Base-by-base conservation (phyloP, 1,140 invertebrate genomes). In the Drosophila novamexicana region DNA sequence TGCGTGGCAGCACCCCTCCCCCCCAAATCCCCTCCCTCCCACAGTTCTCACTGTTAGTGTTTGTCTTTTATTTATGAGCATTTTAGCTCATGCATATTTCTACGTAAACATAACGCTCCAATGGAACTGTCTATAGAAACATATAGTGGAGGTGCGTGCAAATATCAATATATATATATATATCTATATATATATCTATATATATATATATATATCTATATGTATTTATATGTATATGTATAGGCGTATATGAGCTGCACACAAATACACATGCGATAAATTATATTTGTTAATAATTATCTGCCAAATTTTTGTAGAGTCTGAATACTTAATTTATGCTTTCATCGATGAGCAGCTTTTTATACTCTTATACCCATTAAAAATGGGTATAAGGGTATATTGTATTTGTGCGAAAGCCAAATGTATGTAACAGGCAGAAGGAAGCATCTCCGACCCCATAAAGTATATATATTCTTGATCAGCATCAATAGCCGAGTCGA, bases 241-340 rank as follows among this genome's bases (percentile, higher is more conserved):
- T 14, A 14, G 14, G 14, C 14, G 14, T 14, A 14, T 14, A 14
- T 14, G 14, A 14, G 14, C 14, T 14, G 14, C 14, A 14, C 14
- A 50, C 45, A 69, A 62, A 68, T 45, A 50, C 53, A 42, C 52
- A 36, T 36, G 57, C 47, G 6, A 69, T 69, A 69, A 62, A 62
- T 69, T 36, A 45, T 16, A 68, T 44, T 32, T 53, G n/a, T 12
- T 7, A 49, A 49, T n/a, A 5, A 29, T 29, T 5, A 29, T 29
- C 5, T 5, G 0, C 22, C 22, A 53, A 42, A 52, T 63, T 66
- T 57, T 16, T 16, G 7, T 37, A 16, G 8, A 3, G 42, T 63
- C 34, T n/a, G 18, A 40, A 12, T 32, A 36, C 29, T 68, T 68
- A 50, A 68, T 68, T 68, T 59, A 68, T 68, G 47, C 14, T 12